Base-by-base conservation (phyloP, 2,888 invertebrate species). In the Athalia circularis region DNA sequence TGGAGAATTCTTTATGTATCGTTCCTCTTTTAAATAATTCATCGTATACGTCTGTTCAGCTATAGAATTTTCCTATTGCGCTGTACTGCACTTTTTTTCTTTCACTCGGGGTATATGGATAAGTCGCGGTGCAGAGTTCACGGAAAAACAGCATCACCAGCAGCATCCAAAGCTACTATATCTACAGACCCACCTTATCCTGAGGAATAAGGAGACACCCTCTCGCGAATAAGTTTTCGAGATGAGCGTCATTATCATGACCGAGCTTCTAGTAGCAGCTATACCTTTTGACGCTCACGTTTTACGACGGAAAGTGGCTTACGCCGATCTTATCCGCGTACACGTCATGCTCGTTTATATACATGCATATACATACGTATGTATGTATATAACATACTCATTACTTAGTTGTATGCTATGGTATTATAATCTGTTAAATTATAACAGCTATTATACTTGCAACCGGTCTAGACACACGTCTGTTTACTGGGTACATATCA, bases 141-240 rank as follows among this genome's bases (percentile, higher is more conserved):
- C 29, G 29, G 29, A 29, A 29, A 29, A 29, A 29, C 29, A 29
- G 29, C 29, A 29, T 29, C 29, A 54, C 54, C 54, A 54, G 54
- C 3, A 4, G n/a, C 9, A 7, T 4, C 9, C 5, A 15, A 15
- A 75, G 48, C 50, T 62, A 45, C 50, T 47, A 11, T 68, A 50
- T 15, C 15, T 50, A 1, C 3, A 50, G 48, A 54, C 11, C 68
- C n/a, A 72, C 72, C 64, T 9, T 5, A 45, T 13, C 11, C 64
- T 0, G 52, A 11, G 64, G 11, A 50, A n/a, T 50, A 59, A 62
- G n/a, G 61, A 8, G 64, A 76, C 62, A 48, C 57, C 54, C 77
- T 64, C 13, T 65, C 45, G 65, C 54, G 74, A 78, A 78, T 74
- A 72, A 78, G 64, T 78, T 78, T 65, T 45, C 48, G 52, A 74